Conservation (phyloP, 2,113 vertebrate genomes). For the Mellivora capensis region DNA sequence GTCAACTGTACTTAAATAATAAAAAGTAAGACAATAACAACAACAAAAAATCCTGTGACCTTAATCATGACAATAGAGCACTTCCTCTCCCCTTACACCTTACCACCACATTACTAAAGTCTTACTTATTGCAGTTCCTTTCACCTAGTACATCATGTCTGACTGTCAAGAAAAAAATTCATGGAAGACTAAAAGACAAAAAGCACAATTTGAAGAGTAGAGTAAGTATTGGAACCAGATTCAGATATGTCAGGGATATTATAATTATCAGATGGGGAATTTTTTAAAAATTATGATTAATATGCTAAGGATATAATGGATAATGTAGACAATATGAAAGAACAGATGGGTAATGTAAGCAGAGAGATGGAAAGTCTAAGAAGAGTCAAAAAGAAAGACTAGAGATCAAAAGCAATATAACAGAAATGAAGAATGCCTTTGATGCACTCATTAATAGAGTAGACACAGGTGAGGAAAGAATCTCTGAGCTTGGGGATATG, state of each 20-base stretch:
- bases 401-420: not conserved
- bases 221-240: not conserved
- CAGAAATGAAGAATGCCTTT: not conserved
- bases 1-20: not conserved
- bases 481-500: not conserved
- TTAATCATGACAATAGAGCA: not conserved
- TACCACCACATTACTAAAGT: not conserved
- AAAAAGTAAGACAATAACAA: not conserved
- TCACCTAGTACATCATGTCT: not conserved
- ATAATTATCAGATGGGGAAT: not conserved
- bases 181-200: not conserved
- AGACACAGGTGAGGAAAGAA: not conserved
- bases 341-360: not conserved
- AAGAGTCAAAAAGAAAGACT: not conserved
- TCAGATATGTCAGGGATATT: not conserved
- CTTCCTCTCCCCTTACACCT: not conserved
- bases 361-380: not conserved
- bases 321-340: not conserved
- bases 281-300: not conserved
- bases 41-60: not conserved
- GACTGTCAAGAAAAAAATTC: not conserved
- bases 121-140: not conserved
- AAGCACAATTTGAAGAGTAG: not conserved
- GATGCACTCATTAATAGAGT: not conserved
- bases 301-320: not conserved